phyloP scores from a whole-genome alignment of 2,113 vertebrate species.

The Procapra przewalskii region DNA sequence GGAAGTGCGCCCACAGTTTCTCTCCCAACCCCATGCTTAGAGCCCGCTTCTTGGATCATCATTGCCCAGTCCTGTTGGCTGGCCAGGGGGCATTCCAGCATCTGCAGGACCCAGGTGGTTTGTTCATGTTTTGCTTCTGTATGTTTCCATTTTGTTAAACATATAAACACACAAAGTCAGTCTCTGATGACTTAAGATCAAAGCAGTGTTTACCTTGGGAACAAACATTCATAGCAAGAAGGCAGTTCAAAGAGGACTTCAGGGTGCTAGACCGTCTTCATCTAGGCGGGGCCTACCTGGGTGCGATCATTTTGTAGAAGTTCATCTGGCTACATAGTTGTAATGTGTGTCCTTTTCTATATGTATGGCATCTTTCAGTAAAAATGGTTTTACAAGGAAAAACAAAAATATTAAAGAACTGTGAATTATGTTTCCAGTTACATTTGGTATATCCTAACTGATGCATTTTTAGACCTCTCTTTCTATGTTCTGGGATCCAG shows the following conservation, averaged over 20 bases:
- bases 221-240: neutral
- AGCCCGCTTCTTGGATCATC: neutral
- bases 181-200: neutral
- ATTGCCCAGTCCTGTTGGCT: too few species aligned
- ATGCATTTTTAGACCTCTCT: neutral
- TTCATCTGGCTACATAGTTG: neutral
- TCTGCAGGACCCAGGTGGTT: neutral
- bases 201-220: neutral
- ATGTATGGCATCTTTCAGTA: neutral
- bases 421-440: neutral
- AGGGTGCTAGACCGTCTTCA: neutral
- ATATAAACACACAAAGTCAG: neutral
- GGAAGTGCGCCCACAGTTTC: rapidly evolving
- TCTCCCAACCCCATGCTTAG: rapidly evolving
- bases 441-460: neutral
- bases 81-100: neutral
- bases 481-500: neutral
- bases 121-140: neutral
- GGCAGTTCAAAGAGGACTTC: neutral
- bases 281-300: neutral
- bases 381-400: neutral
- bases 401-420: neutral
- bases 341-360: neutral
- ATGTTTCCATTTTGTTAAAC: neutral
- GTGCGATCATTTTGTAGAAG: neutral